Conservation (phyloP, 2,797 vertebrate species). For the Orestias chungarensis region DNA sequence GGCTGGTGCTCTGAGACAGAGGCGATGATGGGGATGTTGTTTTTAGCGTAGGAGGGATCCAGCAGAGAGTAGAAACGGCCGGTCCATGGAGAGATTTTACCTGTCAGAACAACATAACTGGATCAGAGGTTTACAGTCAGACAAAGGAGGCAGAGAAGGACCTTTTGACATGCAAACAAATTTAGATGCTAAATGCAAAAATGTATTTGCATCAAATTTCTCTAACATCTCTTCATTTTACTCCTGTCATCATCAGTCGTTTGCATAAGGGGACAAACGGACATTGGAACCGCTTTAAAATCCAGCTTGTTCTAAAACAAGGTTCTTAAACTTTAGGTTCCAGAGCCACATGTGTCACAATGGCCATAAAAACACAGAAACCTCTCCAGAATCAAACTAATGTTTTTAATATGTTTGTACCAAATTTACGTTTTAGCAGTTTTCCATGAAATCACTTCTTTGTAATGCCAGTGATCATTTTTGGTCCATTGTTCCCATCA, state of each 20-base stretch:
- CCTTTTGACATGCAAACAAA: not conserved
- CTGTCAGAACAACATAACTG: conserved; percentile 62
- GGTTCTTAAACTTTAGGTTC: not conserved
- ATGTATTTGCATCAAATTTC: too few relatives aligned
- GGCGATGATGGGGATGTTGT: conserved; percentile 99
- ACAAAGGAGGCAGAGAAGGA: too few relatives aligned
- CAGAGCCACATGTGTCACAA: too few relatives aligned
- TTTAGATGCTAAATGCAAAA: too few relatives aligned
- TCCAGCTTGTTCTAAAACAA: not conserved
- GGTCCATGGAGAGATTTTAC: conserved; percentile 98
- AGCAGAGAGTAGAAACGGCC: conserved; percentile 97
- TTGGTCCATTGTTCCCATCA: too few relatives aligned
- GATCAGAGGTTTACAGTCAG: not conserved
- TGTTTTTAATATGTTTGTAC: too few relatives aligned
- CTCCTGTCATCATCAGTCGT: not conserved
- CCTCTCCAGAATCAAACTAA: too few relatives aligned
- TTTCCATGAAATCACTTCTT: too few relatives aligned
- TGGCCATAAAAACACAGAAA: too few relatives aligned
- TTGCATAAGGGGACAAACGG: not conserved
- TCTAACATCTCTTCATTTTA: not conserved
- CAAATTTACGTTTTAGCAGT: too few relatives aligned
- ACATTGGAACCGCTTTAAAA: not conserved
- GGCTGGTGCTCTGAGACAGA: conserved; percentile 99
- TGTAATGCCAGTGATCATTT: too few relatives aligned
- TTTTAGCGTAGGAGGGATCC: conserved; percentile 98